A percentile compares a stretch with the other conserved stretches of the same genome.
Conservation (phyloP, 2,797 vertebrate species). For the Onychomys leucogaster region DNA sequence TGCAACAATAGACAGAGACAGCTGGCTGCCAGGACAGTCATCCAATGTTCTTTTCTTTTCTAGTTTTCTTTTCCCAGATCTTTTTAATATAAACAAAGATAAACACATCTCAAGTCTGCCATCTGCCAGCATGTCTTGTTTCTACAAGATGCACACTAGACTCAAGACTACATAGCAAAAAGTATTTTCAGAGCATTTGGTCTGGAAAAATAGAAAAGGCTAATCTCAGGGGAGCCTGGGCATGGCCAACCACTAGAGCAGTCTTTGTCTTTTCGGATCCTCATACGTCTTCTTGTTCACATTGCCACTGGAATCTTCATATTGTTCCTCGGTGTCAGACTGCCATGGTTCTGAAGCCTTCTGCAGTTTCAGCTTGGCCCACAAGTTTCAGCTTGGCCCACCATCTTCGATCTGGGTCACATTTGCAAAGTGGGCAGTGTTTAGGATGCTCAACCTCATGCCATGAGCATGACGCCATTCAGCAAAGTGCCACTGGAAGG, state of each 20-base stretch:
- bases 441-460: constrained; percentile 98
- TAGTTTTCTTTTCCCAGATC: constrained; percentile 83
- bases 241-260: constrained; percentile 89
- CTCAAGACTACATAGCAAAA: constrained; percentile 77
- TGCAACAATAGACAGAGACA: too few relatives aligned
- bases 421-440: constrained; percentile 98
- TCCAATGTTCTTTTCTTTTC: too few relatives aligned
- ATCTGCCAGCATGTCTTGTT: constrained; percentile 75
- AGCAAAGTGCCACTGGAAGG: constrained; percentile 98
- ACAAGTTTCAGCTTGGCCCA: too few relatives aligned
- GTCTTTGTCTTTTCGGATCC: constrained; percentile 97
- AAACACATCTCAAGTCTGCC: constrained; percentile 68
- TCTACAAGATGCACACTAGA: constrained; percentile 77
- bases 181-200: constrained; percentile 75
- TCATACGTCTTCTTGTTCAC: constrained; percentile 99
- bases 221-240: constrained; percentile 14
- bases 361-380: constrained; percentile 98
- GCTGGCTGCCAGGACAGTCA: too few relatives aligned
- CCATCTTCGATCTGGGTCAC: constrained; percentile 99
- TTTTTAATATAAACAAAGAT: constrained; percentile 84
- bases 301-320: constrained; percentile 98
- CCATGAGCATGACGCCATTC: constrained; percentile 99
- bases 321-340: constrained; percentile 99
- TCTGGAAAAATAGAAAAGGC: constrained; percentile 83
- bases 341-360: constrained; percentile 98